These are phyloP conservation scores for Panagrolaimus sp. DNA, from an alignment of 1,140 invertebrate species.

Conservation along the genomic window DNA sequence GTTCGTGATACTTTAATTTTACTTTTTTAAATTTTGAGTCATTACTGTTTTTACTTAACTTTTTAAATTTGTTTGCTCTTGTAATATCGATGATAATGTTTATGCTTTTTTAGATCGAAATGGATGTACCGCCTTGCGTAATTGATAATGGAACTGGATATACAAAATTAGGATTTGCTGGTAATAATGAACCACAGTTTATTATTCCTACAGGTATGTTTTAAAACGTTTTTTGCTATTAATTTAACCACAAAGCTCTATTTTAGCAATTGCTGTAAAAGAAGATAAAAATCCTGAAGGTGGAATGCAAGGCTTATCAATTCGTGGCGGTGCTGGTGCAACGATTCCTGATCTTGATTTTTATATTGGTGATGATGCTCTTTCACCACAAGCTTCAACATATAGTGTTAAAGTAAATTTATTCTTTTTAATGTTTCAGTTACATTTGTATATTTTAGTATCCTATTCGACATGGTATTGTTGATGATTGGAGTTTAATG, in stretches of 20 bases:
- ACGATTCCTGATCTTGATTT: slow-evolving; percentile 48
- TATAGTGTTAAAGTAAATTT: slow-evolving; percentile 61
- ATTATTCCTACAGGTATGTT: slow-evolving; percentile 73
- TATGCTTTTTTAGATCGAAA: background rate
- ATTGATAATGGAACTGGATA: slow-evolving; percentile 99
- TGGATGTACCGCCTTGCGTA: slow-evolving; percentile 76
- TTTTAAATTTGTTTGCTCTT: too few relatives aligned
- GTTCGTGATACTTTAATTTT: too few relatives aligned
- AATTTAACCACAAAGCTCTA: too few relatives aligned
- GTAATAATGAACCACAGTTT: slow-evolving; percentile 98
- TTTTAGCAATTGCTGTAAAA: background rate
- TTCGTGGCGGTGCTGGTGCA: slow-evolving; percentile 16
- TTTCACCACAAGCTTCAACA: slow-evolving; percentile 61
- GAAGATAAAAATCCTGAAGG: background rate
- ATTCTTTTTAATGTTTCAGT: slow-evolving; percentile 91
- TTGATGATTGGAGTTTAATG: slow-evolving; percentile 99
- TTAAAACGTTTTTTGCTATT: too few relatives aligned
- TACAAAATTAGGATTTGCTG: slow-evolving; percentile 95
- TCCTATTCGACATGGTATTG: slow-evolving; percentile 94
- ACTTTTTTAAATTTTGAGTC: too few relatives aligned
- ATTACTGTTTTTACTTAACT: too few relatives aligned
- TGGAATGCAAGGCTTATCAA: background rate
- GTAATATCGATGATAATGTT: too few relatives aligned
- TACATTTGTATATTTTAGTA: slow-evolving; percentile 84
- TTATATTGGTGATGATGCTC: slow-evolving; percentile 56